phyloP scores from a whole-genome alignment of 2,113 vertebrate species.

The Takifugu bimaculatus region DNA sequence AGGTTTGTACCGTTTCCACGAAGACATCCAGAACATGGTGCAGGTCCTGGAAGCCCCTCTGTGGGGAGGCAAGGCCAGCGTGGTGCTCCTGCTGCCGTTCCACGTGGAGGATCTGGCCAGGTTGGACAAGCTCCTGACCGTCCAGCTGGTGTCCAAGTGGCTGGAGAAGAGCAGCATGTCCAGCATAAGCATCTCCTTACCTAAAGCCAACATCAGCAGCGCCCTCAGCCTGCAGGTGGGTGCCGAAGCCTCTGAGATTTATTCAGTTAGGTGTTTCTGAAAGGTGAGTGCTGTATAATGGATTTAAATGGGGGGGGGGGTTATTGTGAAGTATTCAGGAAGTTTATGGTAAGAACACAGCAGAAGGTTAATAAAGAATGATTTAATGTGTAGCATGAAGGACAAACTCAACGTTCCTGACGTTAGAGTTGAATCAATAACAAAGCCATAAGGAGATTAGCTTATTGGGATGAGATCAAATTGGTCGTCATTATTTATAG shows the following conservation, averaged over 20 bases:
- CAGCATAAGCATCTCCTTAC: constrained; percentile 60
- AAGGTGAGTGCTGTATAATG: no score
- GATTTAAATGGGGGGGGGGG: no score
- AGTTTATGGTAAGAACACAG: not conserved
- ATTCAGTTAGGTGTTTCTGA: not conserved
- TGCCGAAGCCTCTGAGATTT: not conserved
- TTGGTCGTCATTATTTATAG: not conserved
- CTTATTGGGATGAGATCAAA: not conserved
- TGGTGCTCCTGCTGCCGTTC: constrained; percentile 68
- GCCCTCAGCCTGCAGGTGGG: constrained; percentile 64
- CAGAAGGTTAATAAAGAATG: not conserved
- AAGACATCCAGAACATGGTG: constrained; percentile 69
- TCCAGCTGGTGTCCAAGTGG: constrained; percentile 59
- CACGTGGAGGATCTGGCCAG: constrained; percentile 61
- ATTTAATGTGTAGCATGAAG: not conserved
- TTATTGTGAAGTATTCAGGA: no score
- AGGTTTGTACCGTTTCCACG: constrained; percentile 59
- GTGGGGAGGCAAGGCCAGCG: constrained; percentile 53
- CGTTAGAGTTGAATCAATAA: not conserved
- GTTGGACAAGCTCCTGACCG: constrained; percentile 63
- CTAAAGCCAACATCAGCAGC: constrained; percentile 57
- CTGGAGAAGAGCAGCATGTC: constrained; percentile 43
- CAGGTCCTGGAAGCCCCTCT: constrained; percentile 64
- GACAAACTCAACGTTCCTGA: not conserved
- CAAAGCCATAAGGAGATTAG: not conserved